Conservation (phyloP, 2,888 invertebrate species). For the Spilarctia lutea region DNA sequence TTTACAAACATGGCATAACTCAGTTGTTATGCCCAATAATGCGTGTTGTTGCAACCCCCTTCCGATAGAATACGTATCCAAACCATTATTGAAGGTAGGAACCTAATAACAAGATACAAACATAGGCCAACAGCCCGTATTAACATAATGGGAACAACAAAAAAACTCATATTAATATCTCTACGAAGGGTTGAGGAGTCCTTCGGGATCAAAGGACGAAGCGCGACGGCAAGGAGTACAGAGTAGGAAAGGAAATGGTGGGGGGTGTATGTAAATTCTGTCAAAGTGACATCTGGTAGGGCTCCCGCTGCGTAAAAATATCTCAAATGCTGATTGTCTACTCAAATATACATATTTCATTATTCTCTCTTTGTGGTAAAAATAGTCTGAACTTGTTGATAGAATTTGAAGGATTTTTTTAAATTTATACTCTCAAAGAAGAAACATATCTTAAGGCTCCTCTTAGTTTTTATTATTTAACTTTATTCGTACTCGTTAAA, state of each 20-base stretch:
- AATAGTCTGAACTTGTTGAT: slow-evolving; percentile 21
- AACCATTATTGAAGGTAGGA: slow-evolving; percentile 21
- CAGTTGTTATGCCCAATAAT: neutral
- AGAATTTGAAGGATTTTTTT: neutral
- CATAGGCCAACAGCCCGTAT: slow-evolving; percentile 41
- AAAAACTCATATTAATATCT: slow-evolving; percentile 54
- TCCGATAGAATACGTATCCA: slow-evolving; percentile 15
- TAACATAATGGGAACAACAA: slow-evolving; percentile 53
- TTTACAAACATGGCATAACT: neutral
- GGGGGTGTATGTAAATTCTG: slow-evolving; percentile 53
- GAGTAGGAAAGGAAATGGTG: slow-evolving; percentile 34
- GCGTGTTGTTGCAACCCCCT: neutral
- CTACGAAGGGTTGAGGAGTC: slow-evolving; percentile 45
- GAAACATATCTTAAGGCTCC: neutral
- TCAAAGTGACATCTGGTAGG: slow-evolving; percentile 53
- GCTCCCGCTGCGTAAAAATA: slow-evolving; percentile 48
- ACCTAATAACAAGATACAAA: slow-evolving; percentile 24
- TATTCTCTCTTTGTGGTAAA: slow-evolving; percentile 31
- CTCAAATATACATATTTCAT: slow-evolving; percentile 53
- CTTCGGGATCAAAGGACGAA: slow-evolving; percentile 47
- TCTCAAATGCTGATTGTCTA: slow-evolving; percentile 50
- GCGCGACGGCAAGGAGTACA: slow-evolving; percentile 30
- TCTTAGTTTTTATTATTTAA: neutral
- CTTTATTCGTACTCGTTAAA: too few relatives aligned
- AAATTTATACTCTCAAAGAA: neutral